A percentile compares a stretch with the other conserved stretches of the same genome.
These are phyloP conservation scores for Harpagifer antarcticus DNA, from an alignment of 2,797 vertebrate genomes.

Conservation along the genomic window DNA sequence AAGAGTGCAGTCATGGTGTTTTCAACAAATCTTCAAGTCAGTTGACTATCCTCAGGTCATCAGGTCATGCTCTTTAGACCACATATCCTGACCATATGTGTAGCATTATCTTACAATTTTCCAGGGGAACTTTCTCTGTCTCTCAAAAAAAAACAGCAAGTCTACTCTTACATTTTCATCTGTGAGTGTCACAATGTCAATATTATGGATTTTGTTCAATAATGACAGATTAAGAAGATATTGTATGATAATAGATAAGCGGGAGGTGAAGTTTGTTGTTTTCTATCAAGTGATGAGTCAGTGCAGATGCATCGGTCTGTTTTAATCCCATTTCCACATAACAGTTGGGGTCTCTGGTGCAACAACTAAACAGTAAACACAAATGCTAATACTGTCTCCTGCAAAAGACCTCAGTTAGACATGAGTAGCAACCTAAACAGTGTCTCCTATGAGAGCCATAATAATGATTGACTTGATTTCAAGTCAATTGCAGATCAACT, in stretches of 20 bases:
- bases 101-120: no score
- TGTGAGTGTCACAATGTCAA: no score
- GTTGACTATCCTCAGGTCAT: not conserved
- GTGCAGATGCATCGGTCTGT: not conserved
- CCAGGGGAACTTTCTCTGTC: no score
- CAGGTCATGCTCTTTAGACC: not conserved
- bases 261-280: not conserved
- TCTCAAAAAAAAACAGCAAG: no score
- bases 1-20: not conserved
- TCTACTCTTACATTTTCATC: no score
- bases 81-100: not conserved
- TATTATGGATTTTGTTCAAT: no score
- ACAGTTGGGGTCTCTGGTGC: not conserved
- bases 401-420: not conserved
- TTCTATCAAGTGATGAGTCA: not conserved
- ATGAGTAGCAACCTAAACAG: not conserved
- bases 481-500: no score
- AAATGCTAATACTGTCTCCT: not conserved
- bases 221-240: not conserved
- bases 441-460: not conserved
- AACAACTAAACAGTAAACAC: not conserved
- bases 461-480: not conserved
- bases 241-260: not conserved
- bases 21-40: not conserved
- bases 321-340: not conserved